Base-by-base conservation (phyloP, 2,113 vertebrate genomes). In the Brachyistius frenatus region DNA sequence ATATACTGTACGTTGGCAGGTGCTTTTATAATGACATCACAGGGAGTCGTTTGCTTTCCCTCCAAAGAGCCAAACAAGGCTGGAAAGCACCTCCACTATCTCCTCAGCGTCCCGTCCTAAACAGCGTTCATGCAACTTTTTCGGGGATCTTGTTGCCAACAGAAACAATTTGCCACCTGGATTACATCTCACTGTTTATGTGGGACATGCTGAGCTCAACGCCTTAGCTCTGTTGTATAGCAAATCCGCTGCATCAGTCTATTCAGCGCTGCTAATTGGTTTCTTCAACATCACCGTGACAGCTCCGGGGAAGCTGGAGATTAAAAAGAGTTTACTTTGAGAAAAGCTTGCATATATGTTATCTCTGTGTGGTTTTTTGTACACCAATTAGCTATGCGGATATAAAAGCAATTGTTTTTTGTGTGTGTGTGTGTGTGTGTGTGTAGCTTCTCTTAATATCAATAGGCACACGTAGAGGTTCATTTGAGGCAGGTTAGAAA, bases 11-110 rank as follows among this genome's bases (percentile, higher is more conserved):
- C 13, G 39, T 47, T 46, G 65, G 86, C 82, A 78, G 68, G 61
- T 57, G 73, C 78, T 86, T 85, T 83, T 72, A 85, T 74, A 76
- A 76, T 81, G 57, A 80, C 83, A 86, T 87, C 79, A 86, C 49
- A 62, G 73, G 53, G 74, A 78, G 50, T 68, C 41, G 37, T 86
- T 91, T 73, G 16, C 10, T 49, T 76, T 64, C 64, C 11, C 32
- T 52, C 23, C 32, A 9, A 8, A 10, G 31, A 53, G 37, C 66
- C 70, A 66, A 77, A 76, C n/a, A 37, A 46, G 54, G 36, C 63
- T 80, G 54, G 44, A 60, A 46, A 82, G 63, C 39, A 70, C 66
- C 62, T 77, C 47, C 37, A 52, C 58, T 35, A 23, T 60, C 64
- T 83, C 64, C 78, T 77, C 67, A 44, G 33, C 11, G 0, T 60